phyloP scores from a whole-genome alignment of 2,888 invertebrate species.

The Druceiella hillmani region DNA sequence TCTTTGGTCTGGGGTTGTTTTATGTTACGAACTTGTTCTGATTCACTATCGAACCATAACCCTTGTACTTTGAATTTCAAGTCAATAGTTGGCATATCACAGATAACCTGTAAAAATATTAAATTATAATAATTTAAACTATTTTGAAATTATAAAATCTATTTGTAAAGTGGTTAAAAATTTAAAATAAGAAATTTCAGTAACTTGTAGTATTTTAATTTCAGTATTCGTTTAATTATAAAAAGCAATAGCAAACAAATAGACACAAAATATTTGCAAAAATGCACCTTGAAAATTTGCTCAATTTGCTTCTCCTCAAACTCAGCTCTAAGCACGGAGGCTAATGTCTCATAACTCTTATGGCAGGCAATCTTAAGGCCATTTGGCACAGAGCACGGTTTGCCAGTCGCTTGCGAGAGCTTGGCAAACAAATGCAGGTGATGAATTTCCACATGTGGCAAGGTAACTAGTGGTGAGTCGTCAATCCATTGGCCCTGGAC shows the following conservation, averaged over 20 bases:
- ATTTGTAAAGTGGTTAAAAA: constrained; percentile 11
- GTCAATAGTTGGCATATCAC: constrained; percentile 59
- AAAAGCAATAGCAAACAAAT: background rate
- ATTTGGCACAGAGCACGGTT: constrained; percentile 48
- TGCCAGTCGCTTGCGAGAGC: constrained; percentile 38
- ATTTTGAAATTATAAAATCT: too few relatives aligned
- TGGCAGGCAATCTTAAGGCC: constrained; percentile 50
- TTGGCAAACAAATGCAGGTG: constrained; percentile 56
- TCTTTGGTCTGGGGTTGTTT: constrained; percentile 34
- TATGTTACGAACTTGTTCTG: constrained; percentile 37
- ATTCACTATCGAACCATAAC: constrained; percentile 40
- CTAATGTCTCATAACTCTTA: constrained; percentile 56
- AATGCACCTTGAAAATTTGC: constrained; percentile 57
- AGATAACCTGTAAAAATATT: constrained; percentile 43
- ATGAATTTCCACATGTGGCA: constrained; percentile 69
- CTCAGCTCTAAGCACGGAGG: constrained; percentile 55
- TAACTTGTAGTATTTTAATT: constrained; percentile 2
- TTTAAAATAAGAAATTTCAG: constrained; percentile 6
- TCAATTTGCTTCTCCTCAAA: constrained; percentile 66
- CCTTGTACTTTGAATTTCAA: constrained; percentile 55
- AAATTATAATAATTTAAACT: too few relatives aligned
- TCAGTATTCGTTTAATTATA: background rate
- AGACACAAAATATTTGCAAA: constrained; percentile 6
- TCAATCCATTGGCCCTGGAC: constrained; percentile 88
- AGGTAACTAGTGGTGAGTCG: constrained; percentile 65